phyloP scores from a whole-genome alignment of 2,888 invertebrate genomes.

The Rugalucina vietnamica region DNA sequence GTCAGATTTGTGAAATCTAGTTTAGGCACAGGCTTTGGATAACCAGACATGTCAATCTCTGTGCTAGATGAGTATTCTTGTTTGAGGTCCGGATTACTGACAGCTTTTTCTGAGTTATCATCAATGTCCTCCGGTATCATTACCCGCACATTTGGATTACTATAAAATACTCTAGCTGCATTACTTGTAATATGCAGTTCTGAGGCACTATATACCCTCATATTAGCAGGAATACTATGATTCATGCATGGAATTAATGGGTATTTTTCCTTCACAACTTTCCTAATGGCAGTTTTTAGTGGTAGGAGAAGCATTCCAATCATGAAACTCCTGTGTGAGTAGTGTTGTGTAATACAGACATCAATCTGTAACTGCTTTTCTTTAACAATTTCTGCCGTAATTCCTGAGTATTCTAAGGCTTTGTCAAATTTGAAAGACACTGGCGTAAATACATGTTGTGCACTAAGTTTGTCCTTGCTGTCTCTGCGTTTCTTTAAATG shows the following conservation, averaged over 20 bases:
- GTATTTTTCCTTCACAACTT: conserved; percentile 75
- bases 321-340: conserved; percentile 73
- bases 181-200: conserved; percentile 67
- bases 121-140: conserved; percentile 57
- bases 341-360: conserved; percentile 79
- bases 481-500: conserved; percentile 47
- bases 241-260: conserved; percentile 78
- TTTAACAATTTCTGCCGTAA: conserved; percentile 70
- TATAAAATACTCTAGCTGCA: conserved; percentile 59
- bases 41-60: conserved; percentile 50
- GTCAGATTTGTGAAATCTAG: conserved; percentile 40
- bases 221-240: conserved; percentile 76
- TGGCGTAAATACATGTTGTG: conserved; percentile 72
- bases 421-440: conserved; percentile 71
- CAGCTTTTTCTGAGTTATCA: conserved; percentile 60
- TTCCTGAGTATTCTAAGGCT: conserved; percentile 76
- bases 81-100: conserved; percentile 70
- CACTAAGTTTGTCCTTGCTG: conserved; percentile 35
- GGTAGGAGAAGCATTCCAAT: conserved; percentile 78
- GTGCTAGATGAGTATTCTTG: conserved; percentile 39
- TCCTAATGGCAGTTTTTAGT: conserved; percentile 74
- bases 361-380: conserved; percentile 75
- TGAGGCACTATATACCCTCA: conserved; percentile 78
- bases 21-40: conserved; percentile 43
- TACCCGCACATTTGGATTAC: conserved; percentile 69